Conservation (phyloP, 2,113 vertebrate genomes). For the Oryzias melastigma region DNA sequence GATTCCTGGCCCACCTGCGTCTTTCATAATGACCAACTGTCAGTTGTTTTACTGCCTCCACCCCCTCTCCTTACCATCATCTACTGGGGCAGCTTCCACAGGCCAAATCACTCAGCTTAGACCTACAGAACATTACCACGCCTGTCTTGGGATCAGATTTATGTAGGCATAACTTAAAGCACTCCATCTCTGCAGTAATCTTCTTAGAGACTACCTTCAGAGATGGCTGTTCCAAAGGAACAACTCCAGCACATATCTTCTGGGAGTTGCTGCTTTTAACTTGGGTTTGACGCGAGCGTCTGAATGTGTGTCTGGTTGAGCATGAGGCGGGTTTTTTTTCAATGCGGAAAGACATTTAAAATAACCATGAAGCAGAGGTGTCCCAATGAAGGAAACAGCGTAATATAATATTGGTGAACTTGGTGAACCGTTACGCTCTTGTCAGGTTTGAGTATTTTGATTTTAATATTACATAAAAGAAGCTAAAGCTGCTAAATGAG, state of each 20-base stretch:
- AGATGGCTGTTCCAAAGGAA: conserved; percentile 28
- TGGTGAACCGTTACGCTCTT: neutral
- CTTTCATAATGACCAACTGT: conserved; percentile 66
- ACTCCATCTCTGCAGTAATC: conserved; percentile 25
- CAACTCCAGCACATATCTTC: conserved; percentile 18
- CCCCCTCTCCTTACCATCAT: conserved; percentile 29
- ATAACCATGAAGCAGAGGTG: conserved; percentile 13
- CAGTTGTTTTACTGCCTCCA: conserved; percentile 60
- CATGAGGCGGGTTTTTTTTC: conserved; percentile 22
- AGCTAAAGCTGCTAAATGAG: neutral
- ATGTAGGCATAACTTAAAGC: conserved; percentile 31
- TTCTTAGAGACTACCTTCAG: conserved; percentile 16
- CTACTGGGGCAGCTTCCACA: conserved; percentile 44
- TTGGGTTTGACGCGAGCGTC: conserved; percentile 34
- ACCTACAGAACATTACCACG: conserved; percentile 49
- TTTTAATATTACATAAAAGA: neutral
- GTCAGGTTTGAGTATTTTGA: neutral
- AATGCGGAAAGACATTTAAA: conserved; percentile 25
- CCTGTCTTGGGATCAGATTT: conserved; percentile 50
- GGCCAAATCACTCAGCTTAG: conserved; percentile 51
- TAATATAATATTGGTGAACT: neutral
- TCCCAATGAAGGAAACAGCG: conserved; percentile 28
- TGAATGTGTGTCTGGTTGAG: conserved; percentile 30
- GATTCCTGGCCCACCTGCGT: conserved; percentile 66
- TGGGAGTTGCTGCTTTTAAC: conserved; percentile 2